A percentile compares a stretch with the other conserved stretches of the same genome.
phyloP scores from a whole-genome alignment of 2,888 invertebrate species.

The Dastarcus helophoroides region DNA sequence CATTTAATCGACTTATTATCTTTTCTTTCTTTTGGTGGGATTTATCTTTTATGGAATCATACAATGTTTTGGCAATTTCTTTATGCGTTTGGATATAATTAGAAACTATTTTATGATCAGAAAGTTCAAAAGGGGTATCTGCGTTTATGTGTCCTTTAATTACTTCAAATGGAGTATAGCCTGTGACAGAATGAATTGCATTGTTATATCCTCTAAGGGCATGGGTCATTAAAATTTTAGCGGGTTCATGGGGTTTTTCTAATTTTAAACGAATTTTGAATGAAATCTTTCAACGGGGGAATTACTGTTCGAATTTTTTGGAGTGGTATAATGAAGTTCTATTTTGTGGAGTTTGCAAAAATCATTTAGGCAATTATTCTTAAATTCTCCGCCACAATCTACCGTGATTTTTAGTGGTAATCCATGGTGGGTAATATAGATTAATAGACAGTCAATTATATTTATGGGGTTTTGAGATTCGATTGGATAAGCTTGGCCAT shows the following conservation, averaged over 20 bases:
- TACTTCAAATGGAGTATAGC: slow-evolving; percentile 11
- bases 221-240: slow-evolving; percentile 9
- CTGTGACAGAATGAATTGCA: slow-evolving; percentile 11
- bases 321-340: neutral
- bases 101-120: slow-evolving; percentile 9
- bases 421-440: slow-evolving; percentile 3
- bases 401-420: neutral
- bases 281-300: slow-evolving; percentile 7
- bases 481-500: slow-evolving; percentile 5
- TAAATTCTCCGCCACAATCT: slow-evolving; percentile 2
- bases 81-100: slow-evolving; percentile 11
- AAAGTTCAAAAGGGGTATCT: slow-evolving; percentile 12
- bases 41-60: slow-evolving; percentile 10
- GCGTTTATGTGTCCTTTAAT: slow-evolving; percentile 10
- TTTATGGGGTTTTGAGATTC: slow-evolving; percentile 2
- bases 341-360: slow-evolving; percentile 1
- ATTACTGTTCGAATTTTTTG: slow-evolving; percentile 3
- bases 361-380: neutral
- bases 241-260: slow-evolving; percentile 3
- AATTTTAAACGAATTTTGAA: slow-evolving; percentile 7
- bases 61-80: slow-evolving; percentile 10
- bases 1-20: slow-evolving; percentile 8
- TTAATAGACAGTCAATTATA: neutral
- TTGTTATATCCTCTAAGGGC: slow-evolving; percentile 12
- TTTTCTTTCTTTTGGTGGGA: slow-evolving; percentile 8